Evolutionary conservation across 2,888 invertebrate genomes (phyloP).

Genomic region (Saturnia pavonia): DNA sequence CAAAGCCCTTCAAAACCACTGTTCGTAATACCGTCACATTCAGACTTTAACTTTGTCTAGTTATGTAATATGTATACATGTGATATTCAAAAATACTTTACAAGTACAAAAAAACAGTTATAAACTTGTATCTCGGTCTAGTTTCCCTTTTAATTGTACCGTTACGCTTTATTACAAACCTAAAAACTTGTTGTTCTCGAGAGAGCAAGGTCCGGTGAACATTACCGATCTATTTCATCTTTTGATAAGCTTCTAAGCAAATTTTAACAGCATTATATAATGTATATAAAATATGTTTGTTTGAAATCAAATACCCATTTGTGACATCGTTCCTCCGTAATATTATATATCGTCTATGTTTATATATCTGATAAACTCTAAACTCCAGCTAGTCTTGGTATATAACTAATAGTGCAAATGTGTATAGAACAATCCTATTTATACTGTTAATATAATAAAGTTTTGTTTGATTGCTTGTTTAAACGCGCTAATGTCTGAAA

Average conservation of each 20-base stretch:
- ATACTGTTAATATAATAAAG: too few species aligned
- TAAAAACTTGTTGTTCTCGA: constrained; percentile 36
- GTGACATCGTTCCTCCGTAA: background rate
- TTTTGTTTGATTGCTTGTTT: too few species aligned
- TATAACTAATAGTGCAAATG: too few species aligned
- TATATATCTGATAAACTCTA: too few species aligned
- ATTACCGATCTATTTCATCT: constrained; percentile 43
- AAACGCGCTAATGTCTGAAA: too few species aligned
- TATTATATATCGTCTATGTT: too few species aligned
- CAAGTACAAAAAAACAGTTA: background rate
- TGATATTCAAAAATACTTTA: background rate
- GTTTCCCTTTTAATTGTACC: constrained; percentile 26
- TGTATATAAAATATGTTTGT: background rate
- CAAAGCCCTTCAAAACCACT: background rate
- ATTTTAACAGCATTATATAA: background rate
- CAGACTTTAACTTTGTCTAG: background rate
- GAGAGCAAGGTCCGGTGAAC: constrained; percentile 40
- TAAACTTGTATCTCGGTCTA: constrained; percentile 13
- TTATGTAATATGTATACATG: background rate
- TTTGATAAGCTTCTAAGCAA: constrained; percentile 33
- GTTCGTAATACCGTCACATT: background rate
- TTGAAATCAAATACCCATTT: background rate
- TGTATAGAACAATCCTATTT: too few species aligned
- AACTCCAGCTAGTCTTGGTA: too few species aligned
- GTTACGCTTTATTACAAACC: constrained; percentile 32